Evolutionary conservation across 2,113 vertebrate genomes (phyloP).

Genomic region (Entosphenus tridentatus): DNA sequence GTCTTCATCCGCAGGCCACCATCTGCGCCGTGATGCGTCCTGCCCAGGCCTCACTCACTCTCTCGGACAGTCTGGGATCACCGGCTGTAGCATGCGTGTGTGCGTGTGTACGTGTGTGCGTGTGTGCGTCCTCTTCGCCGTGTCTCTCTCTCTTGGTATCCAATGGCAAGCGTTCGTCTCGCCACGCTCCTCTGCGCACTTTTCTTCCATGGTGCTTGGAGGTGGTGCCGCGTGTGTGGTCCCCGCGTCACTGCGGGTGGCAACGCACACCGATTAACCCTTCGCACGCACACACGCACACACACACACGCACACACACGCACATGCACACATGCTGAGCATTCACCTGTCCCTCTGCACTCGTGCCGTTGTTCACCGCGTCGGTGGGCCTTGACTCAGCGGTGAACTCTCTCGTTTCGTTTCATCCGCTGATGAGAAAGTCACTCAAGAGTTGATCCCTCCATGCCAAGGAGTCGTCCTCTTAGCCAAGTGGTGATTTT

Average conservation of each 20-base stretch:
- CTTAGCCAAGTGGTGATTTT: too few species aligned
- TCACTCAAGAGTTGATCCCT: too few species aligned
- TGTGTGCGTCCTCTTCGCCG: background rate
- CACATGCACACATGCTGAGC: too few species aligned
- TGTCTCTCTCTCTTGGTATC: background rate
- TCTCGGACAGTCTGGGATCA: too few species aligned
- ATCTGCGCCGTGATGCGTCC: background rate
- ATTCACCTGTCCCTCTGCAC: too few species aligned
- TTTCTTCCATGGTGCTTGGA: background rate
- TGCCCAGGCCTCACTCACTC: too few species aligned
- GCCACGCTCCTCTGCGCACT: background rate
- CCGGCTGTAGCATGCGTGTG: background rate
- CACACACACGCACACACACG: too few species aligned
- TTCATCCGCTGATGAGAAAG: too few species aligned
- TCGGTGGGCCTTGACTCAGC: too few species aligned
- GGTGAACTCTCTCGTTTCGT: too few species aligned
- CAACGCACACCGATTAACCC: background rate
- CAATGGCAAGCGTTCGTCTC: background rate
- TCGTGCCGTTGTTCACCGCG: too few species aligned
- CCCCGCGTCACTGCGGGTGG: background rate
- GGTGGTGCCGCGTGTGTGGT: background rate
- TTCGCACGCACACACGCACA: background rate
- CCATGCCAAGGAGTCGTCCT: too few species aligned
- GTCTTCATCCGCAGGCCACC: background rate
- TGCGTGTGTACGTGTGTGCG: background rate